phyloP scores from a whole-genome alignment of 2,113 vertebrate species.

The Ameiurus melas region DNA sequence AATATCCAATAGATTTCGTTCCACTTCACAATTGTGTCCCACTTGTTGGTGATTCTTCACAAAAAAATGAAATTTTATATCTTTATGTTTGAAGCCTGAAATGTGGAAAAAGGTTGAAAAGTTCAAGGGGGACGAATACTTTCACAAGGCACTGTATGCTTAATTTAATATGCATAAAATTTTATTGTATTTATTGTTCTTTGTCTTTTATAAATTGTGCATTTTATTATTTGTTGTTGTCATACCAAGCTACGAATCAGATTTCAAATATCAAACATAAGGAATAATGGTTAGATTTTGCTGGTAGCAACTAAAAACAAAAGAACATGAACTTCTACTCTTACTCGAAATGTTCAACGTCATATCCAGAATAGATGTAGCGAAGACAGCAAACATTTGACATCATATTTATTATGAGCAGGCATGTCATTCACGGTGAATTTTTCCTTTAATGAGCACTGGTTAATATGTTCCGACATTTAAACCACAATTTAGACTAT shows the following conservation, averaged over 20 bases:
- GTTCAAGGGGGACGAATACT: no score
- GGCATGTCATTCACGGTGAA: not conserved
- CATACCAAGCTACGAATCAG: not conserved
- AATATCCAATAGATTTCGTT: no score
- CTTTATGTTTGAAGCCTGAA: no score
- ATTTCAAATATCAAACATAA: not conserved
- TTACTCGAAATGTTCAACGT: not conserved
- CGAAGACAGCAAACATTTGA: not conserved
- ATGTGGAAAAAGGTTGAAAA: no score
- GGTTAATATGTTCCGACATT: not conserved
- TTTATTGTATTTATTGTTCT: not conserved
- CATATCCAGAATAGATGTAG: not conserved
- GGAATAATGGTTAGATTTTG: no score
- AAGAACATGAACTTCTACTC: not conserved
- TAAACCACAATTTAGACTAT: not conserved
- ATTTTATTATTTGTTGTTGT: not conserved
- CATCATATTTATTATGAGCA: not conserved
- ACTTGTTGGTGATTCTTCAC: no score
- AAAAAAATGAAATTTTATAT: no score
- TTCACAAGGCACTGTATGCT: no score
- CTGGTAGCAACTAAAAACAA: no score
- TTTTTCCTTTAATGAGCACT: slow-evolving; percentile 7
- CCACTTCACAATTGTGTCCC: no score
- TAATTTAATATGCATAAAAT: not conserved
- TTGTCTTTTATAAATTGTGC: not conserved